Evolutionary conservation across 2,113 vertebrate species (phyloP), one percentile per base, ranked within the genome.

Genomic region (Cyphomyrus plagiostoma): DNA sequence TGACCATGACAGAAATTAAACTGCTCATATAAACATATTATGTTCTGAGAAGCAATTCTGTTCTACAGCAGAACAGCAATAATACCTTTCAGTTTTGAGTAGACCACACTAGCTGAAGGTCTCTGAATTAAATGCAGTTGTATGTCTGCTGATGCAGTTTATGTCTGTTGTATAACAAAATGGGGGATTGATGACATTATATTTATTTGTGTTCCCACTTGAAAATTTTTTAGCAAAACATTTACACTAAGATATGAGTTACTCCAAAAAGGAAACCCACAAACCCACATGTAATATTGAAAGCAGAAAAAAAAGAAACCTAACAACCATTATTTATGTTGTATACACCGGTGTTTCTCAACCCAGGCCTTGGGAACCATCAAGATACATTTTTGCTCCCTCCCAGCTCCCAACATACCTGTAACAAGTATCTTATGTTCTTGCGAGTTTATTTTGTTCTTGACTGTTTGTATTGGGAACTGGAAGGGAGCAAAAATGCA

Each of bases 21-120:
- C 88, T 39, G 80, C 17, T 30, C 82, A 53, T 83, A 86, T 58
- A 88, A 90, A 87, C 0, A 62, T 86, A 17, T 86, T 56, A 86
- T 35, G 23, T 21, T 77, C n/a, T 87, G 45, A 23, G 13, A 88
- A 39, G 66, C 15, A 42, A 49, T 39, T 84, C 45, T 82, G 74
- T 85, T 86, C 13, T 26, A 46, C 48, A 88, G 85, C 39, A 74
- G 87, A 52, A 86, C 23, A 46, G 82, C 66, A 88, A 88, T 90
- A 88, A 88, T 48, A 30, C 56, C 45, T 91, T 91, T 91, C 87
- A 35, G 86, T 88, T 90, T 88, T 87, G 90, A 89, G 88, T 83
- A 88, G 82, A 62, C 86, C 56, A 58, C 66, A 89, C 90, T 84
- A 62, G 74, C 82, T 77, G 45, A 90, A n/a, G 46, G 8, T 82